phyloP scores from a whole-genome alignment of 2,797 vertebrate species.

The Malacoctenus gilli region DNA sequence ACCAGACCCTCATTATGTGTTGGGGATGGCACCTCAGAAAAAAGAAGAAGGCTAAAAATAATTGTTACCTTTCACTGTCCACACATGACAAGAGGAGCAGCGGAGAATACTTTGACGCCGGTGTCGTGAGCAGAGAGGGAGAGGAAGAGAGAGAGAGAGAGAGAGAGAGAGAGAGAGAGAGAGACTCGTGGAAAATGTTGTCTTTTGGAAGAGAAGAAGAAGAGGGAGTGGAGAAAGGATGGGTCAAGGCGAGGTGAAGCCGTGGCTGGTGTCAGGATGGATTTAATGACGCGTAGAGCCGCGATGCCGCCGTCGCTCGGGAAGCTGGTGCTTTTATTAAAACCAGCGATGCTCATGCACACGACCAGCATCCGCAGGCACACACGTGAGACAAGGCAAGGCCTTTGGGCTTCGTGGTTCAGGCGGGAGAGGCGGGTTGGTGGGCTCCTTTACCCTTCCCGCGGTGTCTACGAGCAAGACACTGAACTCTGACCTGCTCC shows the following conservation, averaged over 20 bases:
- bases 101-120: slow-evolving; percentile 10
- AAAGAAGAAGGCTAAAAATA: slow-evolving; percentile 74
- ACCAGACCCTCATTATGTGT: slow-evolving; percentile 74
- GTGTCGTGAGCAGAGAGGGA: slow-evolving; percentile 17
- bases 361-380: slow-evolving; percentile 3
- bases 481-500: too few species aligned
- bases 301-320: slow-evolving; percentile 6
- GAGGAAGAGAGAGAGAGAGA: too few species aligned
- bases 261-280: slow-evolving; percentile 37
- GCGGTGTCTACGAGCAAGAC: too few species aligned
- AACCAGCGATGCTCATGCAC: slow-evolving; percentile 21
- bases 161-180: slow-evolving; percentile 8
- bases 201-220: too few species aligned
- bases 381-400: slow-evolving; percentile 39
- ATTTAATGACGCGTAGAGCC: slow-evolving; percentile 49
- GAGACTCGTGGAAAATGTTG: slow-evolving; percentile 23
- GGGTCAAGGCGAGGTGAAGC: slow-evolving; percentile 41
- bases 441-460: too few species aligned
- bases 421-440: too few species aligned
- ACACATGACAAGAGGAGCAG: slow-evolving; percentile 40
- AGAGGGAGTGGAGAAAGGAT: slow-evolving; percentile 40
- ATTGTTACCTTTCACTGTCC: slow-evolving; percentile 64
- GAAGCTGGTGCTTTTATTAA: slow-evolving; percentile 18
- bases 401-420: slow-evolving; percentile 51
- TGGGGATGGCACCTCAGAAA: slow-evolving; percentile 59